These are phyloP conservation scores for Daktulosphaira vitifoliae DNA, from an alignment of 1,140 invertebrate genomes.

Conservation along the genomic window DNA sequence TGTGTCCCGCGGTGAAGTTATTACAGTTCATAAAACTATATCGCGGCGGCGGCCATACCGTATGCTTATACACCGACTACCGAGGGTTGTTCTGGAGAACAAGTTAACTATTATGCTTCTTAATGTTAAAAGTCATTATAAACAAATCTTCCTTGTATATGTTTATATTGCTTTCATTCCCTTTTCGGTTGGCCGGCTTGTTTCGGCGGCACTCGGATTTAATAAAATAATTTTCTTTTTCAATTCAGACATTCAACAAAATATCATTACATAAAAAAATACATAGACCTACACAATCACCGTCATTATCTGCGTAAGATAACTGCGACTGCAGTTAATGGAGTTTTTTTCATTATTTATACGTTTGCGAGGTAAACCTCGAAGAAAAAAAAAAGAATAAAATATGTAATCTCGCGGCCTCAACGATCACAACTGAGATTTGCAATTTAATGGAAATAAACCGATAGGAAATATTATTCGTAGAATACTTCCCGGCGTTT, in stretches of 20 bases:
- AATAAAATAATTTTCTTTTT: constrained; percentile 25
- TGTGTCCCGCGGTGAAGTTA: constrained; percentile 23
- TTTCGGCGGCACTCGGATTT: background rate
- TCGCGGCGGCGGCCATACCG: background rate
- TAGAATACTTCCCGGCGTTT: too few species aligned
- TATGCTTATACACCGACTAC: background rate
- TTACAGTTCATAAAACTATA: constrained; percentile 19
- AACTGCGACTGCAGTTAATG: constrained; percentile 9
- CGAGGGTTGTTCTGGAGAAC: background rate
- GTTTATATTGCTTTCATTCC: background rate
- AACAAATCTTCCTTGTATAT: constrained; percentile 18
- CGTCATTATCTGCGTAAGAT: constrained; percentile 16
- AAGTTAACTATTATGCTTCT: constrained; percentile 5
- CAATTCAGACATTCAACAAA: constrained; percentile 11
- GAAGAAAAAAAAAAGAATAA: too few species aligned
- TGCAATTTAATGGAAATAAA: too few species aligned
- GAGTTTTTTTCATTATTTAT: background rate
- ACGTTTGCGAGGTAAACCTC: too few species aligned
- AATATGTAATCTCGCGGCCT: too few species aligned
- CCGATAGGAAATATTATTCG: too few species aligned
- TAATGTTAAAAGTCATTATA: constrained; percentile 29
- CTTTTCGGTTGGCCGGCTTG: background rate
- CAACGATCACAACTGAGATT: too few species aligned
- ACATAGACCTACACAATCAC: constrained; percentile 12
- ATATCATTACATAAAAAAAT: background rate